Percentiles rank a stretch among this genome's conserved stretches.
These are phyloP conservation scores for Biston stratarius DNA, from an alignment of 2,888 invertebrate species.

Conservation along the genomic window DNA sequence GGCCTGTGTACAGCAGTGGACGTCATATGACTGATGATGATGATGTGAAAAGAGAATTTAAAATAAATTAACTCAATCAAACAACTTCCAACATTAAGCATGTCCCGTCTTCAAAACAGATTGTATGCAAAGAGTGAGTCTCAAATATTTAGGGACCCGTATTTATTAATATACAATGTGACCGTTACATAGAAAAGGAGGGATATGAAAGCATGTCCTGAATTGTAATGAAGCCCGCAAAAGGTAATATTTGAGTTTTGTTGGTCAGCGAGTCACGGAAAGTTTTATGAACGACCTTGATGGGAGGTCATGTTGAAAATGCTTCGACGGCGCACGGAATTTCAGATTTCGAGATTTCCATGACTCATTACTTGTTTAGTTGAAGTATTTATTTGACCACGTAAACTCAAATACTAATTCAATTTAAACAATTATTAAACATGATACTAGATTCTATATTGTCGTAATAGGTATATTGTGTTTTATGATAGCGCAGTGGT, in stretches of 20 bases:
- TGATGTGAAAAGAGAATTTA: too few species aligned
- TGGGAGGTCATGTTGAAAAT: constrained; percentile 44
- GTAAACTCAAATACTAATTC: too few species aligned
- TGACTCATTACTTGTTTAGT: background rate
- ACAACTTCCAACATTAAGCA: background rate
- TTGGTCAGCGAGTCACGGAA: constrained; percentile 54
- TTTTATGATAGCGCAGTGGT: too few species aligned
- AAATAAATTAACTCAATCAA: background rate
- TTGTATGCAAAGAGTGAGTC: constrained; percentile 32
- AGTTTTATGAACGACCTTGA: constrained; percentile 61
- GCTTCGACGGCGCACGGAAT: constrained; percentile 9
- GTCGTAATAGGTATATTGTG: too few species aligned
- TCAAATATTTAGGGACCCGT: constrained; percentile 32
- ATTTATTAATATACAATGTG: constrained; percentile 40
- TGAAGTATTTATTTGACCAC: too few species aligned
- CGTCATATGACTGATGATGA: too few species aligned
- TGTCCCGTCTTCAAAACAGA: constrained; percentile 17
- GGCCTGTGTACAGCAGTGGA: too few species aligned
- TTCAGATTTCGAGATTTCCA: background rate
- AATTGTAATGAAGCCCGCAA: constrained; percentile 70
- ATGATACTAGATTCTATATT: too few species aligned
- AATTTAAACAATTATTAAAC: too few species aligned
- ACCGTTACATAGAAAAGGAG: constrained; percentile 40
- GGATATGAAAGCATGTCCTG: constrained; percentile 58
- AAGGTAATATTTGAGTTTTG: constrained; percentile 59